phyloP scores from a whole-genome alignment of 2,113 vertebrate species.

The Tringa solitaria region DNA sequence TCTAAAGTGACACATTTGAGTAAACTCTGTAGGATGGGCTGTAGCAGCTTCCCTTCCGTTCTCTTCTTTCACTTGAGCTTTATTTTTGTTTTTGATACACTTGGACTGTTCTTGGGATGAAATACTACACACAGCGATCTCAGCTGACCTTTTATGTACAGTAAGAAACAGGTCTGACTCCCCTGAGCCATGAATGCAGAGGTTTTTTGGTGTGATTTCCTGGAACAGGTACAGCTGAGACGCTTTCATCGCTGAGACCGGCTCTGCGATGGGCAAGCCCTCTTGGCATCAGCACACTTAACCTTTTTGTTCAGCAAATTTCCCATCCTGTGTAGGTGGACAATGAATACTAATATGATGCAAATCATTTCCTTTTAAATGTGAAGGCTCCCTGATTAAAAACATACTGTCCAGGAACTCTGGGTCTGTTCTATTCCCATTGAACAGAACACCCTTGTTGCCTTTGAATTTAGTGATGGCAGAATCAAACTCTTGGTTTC shows the following conservation, averaged over 20 bases:
- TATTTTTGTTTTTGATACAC: neutral
- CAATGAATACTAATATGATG: conserved; percentile 25
- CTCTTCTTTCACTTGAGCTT: neutral
- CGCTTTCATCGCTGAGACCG: neutral
- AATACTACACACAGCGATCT: neutral
- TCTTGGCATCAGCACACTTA: conserved; percentile 10
- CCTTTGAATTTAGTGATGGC: neutral
- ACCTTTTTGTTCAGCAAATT: neutral
- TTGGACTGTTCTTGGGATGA: neutral
- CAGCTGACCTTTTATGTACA: neutral
- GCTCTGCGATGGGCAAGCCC: neutral
- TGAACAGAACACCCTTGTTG: neutral
- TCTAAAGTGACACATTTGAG: neutral
- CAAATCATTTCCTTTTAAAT: conserved; percentile 12
- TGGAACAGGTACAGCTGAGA: conserved; percentile 17
- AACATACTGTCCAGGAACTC: neutral
- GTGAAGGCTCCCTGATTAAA: neutral
- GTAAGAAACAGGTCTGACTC: neutral
- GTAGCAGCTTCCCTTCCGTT: neutral
- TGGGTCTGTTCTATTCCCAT: neutral
- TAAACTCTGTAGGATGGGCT: neutral
- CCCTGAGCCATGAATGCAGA: neutral
- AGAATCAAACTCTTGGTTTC: neutral
- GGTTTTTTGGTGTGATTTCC: neutral
- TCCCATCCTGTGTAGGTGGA: conserved; percentile 42